Percentiles rank a stretch among this genome's conserved stretches.
Evolutionary conservation across 2,888 invertebrate genomes (phyloP).

Genomic region (Amphipoea lucens): DNA sequence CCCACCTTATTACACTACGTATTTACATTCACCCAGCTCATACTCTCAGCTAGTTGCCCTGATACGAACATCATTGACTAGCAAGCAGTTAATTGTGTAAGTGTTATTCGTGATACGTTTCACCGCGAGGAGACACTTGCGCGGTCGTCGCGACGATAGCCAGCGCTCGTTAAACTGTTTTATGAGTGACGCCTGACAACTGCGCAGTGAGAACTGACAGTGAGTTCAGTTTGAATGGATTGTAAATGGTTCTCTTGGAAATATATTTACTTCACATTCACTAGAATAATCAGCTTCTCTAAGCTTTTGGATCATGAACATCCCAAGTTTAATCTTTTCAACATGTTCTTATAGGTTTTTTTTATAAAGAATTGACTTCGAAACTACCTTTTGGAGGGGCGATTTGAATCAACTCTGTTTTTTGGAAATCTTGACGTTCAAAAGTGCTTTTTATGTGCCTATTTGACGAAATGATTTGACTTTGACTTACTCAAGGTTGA

Average conservation of each 20-base stretch:
- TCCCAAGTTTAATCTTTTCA: neutral
- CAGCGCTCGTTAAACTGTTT: constrained; percentile 57
- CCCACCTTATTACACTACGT: neutral
- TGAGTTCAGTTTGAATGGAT: constrained; percentile 10
- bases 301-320: neutral
- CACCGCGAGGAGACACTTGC: neutral
- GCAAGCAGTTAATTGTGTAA: constrained; percentile 8
- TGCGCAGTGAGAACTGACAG: constrained; percentile 17
- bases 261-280: neutral
- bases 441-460: neutral
- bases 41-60: neutral
- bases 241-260: neutral
- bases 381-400: neutral
- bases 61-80: neutral
- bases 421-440: neutral
- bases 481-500: neutral
- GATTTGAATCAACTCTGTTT: neutral
- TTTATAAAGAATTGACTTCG: neutral
- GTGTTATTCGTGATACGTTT: constrained; percentile 13
- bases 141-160: constrained; percentile 16
- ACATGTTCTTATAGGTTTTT: neutral
- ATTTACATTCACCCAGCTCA: neutral
- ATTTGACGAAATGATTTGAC: neutral
- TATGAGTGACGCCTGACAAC: constrained; percentile 41
- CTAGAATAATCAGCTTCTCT: too few species aligned